Evolutionary conservation across 2,888 invertebrate genomes (phyloP).

Genomic region (Xylocampa areola): DNA sequence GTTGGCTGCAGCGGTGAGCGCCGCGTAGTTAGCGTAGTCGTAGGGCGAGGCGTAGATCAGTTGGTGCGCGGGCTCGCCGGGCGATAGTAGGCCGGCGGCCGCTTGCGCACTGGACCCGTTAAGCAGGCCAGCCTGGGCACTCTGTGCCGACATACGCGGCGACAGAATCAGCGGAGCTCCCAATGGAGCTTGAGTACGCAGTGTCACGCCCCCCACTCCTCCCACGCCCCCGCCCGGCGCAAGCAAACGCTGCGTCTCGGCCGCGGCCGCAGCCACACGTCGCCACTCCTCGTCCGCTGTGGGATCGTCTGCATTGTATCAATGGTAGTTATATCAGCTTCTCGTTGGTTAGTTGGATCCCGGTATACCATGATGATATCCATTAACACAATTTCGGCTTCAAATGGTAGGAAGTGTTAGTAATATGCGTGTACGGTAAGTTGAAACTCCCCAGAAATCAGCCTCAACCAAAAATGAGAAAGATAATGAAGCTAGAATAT

Average conservation of each 20-base stretch:
- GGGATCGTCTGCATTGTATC: conserved; percentile 78
- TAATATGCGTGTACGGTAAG: conserved; percentile 2
- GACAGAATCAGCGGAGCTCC: conserved; percentile 98
- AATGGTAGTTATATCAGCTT: conserved; percentile 77
- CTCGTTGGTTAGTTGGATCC: conserved; percentile 31
- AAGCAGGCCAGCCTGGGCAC: conserved; percentile 92
- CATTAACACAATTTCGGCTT: conserved; percentile 28
- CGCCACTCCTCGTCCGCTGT: conserved; percentile 96
- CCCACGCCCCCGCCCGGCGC: conserved; percentile 88
- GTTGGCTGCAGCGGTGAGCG: conserved; percentile 93
- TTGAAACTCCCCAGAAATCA: neutral
- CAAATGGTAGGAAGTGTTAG: conserved; percentile 31
- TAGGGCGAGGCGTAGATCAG: conserved; percentile 96
- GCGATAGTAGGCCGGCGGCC: conserved; percentile 85
- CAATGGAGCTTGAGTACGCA: conserved; percentile 93
- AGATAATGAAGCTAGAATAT: too few species aligned
- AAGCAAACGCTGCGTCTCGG: conserved; percentile 94
- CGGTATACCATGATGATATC: conserved; percentile 33
- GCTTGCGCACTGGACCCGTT: conserved; percentile 83
- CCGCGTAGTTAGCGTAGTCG: conserved; percentile 97
- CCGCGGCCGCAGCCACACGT: conserved; percentile 94
- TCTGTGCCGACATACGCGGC: conserved; percentile 95
- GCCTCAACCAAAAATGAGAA: neutral
- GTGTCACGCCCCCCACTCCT: conserved; percentile 86
- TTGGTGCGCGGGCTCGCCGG: conserved; percentile 93